Evolutionary conservation across 2,888 invertebrate genomes (phyloP).

Genomic region (Bellardia bayeri): DNA sequence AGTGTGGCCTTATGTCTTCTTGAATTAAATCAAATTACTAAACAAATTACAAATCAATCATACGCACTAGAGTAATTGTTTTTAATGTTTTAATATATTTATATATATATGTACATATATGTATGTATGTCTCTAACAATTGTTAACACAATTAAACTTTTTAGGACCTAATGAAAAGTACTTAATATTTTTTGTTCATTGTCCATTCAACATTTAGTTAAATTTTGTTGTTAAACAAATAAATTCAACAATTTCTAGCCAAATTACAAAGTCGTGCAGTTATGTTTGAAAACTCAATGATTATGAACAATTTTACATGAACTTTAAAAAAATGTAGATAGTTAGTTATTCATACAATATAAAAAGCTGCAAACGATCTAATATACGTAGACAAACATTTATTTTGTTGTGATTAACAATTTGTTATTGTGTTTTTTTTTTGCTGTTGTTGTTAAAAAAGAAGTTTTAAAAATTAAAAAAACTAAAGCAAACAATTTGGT

Average conservation of each 20-base stretch:
- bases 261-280: conserved; percentile 52
- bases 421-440: conserved; percentile 25
- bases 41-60: conserved; percentile 1
- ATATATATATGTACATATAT: not conserved
- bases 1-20: too few species aligned
- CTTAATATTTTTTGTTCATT: not conserved
- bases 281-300: conserved; percentile 54
- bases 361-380: not conserved
- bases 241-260: conserved; percentile 14
- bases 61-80: not conserved
- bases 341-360: not conserved
- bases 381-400: conserved; percentile 7
- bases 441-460: not conserved
- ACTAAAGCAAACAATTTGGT: conserved; percentile 46
- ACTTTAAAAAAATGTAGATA: conserved; percentile 20
- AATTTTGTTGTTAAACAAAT: conserved; percentile 17
- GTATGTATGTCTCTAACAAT: not conserved
- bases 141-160: not conserved
- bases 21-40: too few species aligned
- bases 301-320: conserved; percentile 52
- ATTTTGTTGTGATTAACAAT: conserved; percentile 28
- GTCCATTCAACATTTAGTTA: not conserved
- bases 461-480: conserved; percentile 52
- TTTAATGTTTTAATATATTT: not conserved
- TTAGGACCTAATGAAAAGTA: not conserved